These are phyloP conservation scores for Astropecten irregularis DNA, from an alignment of 53 echinoderm and acorn worm genomes.

Conservation along the genomic window DNA sequence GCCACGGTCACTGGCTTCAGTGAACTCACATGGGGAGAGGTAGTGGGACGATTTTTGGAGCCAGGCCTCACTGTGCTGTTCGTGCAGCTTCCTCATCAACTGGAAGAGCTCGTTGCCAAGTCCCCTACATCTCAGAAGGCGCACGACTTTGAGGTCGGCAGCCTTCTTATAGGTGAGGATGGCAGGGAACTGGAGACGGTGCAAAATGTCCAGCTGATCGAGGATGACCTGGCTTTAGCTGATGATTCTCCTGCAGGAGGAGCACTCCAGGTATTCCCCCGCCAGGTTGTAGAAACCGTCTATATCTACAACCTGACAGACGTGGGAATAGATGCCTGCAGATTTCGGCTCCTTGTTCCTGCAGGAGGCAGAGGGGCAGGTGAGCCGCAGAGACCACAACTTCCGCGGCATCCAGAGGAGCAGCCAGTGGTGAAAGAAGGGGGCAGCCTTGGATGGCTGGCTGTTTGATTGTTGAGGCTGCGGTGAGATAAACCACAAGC, in stretches of 20 bases:
- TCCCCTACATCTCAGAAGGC: slow-evolving; percentile 38
- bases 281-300: slow-evolving; percentile 65
- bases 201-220: slow-evolving; percentile 65
- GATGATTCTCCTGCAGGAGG: slow-evolving; percentile 62
- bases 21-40: slow-evolving; percentile 42
- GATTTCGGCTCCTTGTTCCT: slow-evolving; percentile 40
- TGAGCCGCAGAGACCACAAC: slow-evolving; percentile 33
- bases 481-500: slow-evolving; percentile 57
- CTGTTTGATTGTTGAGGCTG: slow-evolving; percentile 25
- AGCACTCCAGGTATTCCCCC: too few relatives aligned
- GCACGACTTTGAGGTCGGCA: slow-evolving; percentile 46
- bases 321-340: slow-evolving; percentile 54
- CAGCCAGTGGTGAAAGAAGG: slow-evolving; percentile 13
- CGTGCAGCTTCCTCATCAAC: too few relatives aligned
- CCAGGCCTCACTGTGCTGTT: slow-evolving; percentile 72
- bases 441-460: slow-evolving; percentile 15
- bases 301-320: slow-evolving; percentile 69
- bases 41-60: slow-evolving; percentile 45
- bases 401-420: slow-evolving; percentile 69
- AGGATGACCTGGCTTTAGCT: slow-evolving; percentile 66
- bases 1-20: slow-evolving; percentile 38
- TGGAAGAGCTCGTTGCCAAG: slow-evolving; percentile 62
- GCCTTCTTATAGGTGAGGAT: too few relatives aligned
- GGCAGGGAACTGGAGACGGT: too few relatives aligned
- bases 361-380: slow-evolving; percentile 54